Conservation (phyloP, 2,888 invertebrate species). For the Campaea margaritaria region DNA sequence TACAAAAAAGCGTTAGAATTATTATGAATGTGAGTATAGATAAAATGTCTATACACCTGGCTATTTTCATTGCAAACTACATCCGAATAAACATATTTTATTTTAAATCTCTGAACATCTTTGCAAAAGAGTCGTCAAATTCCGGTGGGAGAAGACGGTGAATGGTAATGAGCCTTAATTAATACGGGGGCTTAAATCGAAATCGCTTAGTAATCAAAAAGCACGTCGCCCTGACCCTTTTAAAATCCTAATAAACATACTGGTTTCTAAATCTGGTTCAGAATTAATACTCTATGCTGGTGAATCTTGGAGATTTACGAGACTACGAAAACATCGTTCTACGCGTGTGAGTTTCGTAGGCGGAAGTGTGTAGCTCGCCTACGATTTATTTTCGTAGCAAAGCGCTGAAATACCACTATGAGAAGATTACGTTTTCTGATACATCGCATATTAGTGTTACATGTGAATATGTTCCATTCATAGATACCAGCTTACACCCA, state of each 20-base stretch:
- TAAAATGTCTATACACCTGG: too few species aligned
- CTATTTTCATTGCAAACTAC: too few species aligned
- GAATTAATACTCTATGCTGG: too few species aligned
- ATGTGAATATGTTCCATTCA: neutral
- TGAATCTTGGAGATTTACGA: too few species aligned
- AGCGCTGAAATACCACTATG: neutral
- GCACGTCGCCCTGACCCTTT: neutral
- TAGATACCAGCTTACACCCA: neutral
- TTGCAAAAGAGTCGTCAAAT: neutral
- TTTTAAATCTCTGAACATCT: neutral
- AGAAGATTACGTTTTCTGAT: neutral
- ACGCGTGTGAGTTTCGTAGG: neutral
- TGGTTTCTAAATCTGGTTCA: too few species aligned
- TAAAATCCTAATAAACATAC: neutral
- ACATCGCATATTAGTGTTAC: neutral
- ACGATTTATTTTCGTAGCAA: slow-evolving; percentile 6
- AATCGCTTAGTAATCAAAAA: slow-evolving; percentile 5
- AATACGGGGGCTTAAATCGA: slow-evolving; percentile 13
- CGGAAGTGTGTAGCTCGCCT: slow-evolving; percentile 2
- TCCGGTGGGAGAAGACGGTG: neutral
- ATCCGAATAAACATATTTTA: neutral
- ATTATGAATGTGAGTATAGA: too few species aligned
- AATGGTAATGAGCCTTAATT: slow-evolving; percentile 29
- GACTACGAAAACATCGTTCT: neutral
- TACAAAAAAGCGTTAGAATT: too few species aligned